Evolutionary conservation across 1,140 invertebrate genomes (phyloP).

Genomic region (Neodiprion virginianus): DNA sequence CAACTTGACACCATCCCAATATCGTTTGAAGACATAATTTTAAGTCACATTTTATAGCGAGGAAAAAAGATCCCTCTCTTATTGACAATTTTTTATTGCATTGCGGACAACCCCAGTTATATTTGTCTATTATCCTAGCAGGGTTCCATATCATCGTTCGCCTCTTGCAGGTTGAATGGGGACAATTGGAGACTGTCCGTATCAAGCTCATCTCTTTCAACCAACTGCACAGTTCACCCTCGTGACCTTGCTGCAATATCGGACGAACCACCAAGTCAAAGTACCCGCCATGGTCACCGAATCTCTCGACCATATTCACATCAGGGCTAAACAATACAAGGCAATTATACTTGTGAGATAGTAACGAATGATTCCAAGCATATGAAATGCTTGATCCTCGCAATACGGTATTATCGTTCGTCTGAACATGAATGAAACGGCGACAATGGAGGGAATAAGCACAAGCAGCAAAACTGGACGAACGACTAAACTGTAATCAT

Average conservation of each 20-base stretch:
- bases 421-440: too few relatives aligned
- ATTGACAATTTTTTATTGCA: conserved; percentile 57
- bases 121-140: conserved; percentile 61
- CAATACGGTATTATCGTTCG: too few relatives aligned
- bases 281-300: conserved; percentile 56
- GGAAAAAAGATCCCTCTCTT: conserved; percentile 59
- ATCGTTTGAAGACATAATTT: conserved; percentile 59
- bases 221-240: conserved; percentile 61
- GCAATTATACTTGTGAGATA: too few relatives aligned
- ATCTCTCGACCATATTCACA: conserved; percentile 30
- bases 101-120: conserved; percentile 57
- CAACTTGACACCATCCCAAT: conserved; percentile 60
- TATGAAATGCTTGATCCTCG: too few relatives aligned
- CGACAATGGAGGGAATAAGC: too few relatives aligned
- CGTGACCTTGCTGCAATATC: conserved; percentile 60
- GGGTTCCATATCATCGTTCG: conserved; percentile 55
- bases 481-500: too few relatives aligned
- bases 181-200: conserved; percentile 48
- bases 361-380: too few relatives aligned
- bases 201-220: conserved; percentile 60
- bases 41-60: conserved; percentile 59
- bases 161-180: conserved; percentile 49
- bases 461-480: too few relatives aligned
- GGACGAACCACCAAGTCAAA: conserved; percentile 58
- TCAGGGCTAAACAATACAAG: conserved; percentile 27